Percentiles rank a stretch among this genome's conserved stretches.
Evolutionary conservation across 2,888 invertebrate species (phyloP).

Genomic region (Uropetala carovei): DNA sequence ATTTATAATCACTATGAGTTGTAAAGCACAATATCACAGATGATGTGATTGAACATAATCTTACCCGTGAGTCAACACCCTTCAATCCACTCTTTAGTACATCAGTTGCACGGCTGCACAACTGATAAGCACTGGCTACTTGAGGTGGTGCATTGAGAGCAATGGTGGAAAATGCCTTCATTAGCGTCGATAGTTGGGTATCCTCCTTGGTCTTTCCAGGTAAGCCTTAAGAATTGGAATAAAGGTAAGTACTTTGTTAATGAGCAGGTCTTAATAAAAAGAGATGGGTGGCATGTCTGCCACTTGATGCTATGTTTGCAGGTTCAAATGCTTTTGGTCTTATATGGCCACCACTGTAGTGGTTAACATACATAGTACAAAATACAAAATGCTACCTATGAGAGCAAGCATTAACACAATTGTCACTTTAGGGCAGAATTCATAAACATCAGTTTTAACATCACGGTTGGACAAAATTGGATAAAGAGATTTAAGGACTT

Average conservation of each 20-base stretch:
- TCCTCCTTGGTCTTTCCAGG: constrained; percentile 89
- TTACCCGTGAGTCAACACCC: constrained; percentile 80
- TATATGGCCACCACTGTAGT: no score
- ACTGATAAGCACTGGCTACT: constrained; percentile 86
- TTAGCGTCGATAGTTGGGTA: constrained; percentile 75
- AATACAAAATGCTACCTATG: no score
- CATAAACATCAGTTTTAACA: no score
- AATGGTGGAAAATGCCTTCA: constrained; percentile 92
- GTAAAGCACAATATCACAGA: constrained; percentile 37
- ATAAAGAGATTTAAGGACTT: no score
- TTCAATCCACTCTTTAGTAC: constrained; percentile 90
- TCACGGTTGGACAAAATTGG: no score
- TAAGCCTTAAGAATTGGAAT: constrained; percentile 75
- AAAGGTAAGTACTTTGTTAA: constrained; percentile 2
- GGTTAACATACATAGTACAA: no score
- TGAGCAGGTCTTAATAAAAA: background rate
- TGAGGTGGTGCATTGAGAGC: constrained; percentile 88
- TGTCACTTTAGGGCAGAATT: no score
- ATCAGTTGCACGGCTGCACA: constrained; percentile 94
- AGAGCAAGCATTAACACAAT: no score
- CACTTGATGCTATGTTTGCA: background rate
- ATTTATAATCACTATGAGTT: constrained; percentile 11
- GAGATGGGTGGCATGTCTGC: no score
- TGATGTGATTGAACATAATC: constrained; percentile 67
- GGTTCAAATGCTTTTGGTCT: background rate